These are phyloP conservation scores for Sericinus montela DNA, from an alignment of 2,888 invertebrate genomes.

Conservation along the genomic window DNA sequence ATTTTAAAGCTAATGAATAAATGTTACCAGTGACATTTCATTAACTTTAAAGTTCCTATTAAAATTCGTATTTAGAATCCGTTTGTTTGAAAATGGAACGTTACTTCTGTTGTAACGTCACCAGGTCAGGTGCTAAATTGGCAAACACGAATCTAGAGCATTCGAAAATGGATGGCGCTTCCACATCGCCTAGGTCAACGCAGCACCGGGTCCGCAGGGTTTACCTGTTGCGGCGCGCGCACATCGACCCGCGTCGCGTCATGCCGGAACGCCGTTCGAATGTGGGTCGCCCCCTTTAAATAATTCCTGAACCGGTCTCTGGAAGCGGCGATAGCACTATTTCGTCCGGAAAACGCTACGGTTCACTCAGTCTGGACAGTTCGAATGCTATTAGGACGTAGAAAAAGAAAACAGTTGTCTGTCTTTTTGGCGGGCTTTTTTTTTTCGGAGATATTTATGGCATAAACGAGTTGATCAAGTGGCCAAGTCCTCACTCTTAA, in stretches of 20 bases:
- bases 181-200: neutral
- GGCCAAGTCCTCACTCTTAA: too few species aligned
- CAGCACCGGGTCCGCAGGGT: slow-evolving; percentile 15
- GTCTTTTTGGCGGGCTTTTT: too few species aligned
- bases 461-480: too few species aligned
- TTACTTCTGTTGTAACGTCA: neutral
- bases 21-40: too few species aligned
- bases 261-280: slow-evolving; percentile 39
- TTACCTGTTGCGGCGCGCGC: slow-evolving; percentile 77
- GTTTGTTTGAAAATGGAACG: neutral
- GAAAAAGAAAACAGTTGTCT: too few species aligned
- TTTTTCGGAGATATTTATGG: too few species aligned
- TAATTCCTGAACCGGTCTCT: slow-evolving; percentile 25
- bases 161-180: neutral
- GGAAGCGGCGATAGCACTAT: slow-evolving; percentile 8
- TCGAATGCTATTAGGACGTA: neutral
- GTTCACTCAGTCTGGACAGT: neutral
- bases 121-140: neutral
- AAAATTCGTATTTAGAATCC: too few species aligned
- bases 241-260: slow-evolving; percentile 62
- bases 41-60: too few species aligned
- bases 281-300: slow-evolving; percentile 41
- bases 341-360: neutral
- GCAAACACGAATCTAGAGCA: neutral
- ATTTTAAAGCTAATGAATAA: too few species aligned